Evolutionary conservation across 2,888 invertebrate genomes (phyloP).

Genomic region (Leistus spinibarbis): DNA sequence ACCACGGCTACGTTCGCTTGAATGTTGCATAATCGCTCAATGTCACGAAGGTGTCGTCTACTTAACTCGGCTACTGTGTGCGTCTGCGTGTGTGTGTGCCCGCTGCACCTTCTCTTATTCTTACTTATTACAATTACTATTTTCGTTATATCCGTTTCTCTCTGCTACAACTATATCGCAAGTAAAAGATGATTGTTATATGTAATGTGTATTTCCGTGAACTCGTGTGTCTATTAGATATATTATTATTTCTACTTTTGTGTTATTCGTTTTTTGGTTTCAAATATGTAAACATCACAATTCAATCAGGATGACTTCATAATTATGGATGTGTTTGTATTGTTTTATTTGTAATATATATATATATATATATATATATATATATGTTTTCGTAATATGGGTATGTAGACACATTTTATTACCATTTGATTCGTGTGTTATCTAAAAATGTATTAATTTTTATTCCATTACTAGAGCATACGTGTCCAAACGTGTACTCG

Average conservation of each 20-base stretch:
- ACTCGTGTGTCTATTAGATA: too few relatives aligned
- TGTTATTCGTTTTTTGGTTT: too few relatives aligned
- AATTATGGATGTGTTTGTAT: too few relatives aligned
- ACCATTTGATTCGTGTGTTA: too few relatives aligned
- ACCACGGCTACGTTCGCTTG: not conserved
- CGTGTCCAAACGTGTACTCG: too few relatives aligned
- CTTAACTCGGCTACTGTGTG: conserved; percentile 3
- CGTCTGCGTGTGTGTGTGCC: not conserved
- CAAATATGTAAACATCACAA: too few relatives aligned
- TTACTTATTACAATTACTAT: not conserved
- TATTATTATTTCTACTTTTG: too few relatives aligned
- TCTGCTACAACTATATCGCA: not conserved
- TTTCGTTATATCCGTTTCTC: not conserved
- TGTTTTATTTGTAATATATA: not conserved
- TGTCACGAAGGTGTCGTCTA: conserved; percentile 35
- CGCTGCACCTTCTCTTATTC: conserved; percentile 12
- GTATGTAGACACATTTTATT: not conserved
- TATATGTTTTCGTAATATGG: not conserved
- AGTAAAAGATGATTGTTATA: not conserved
- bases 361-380: too few relatives aligned
- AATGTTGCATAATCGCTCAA: conserved; percentile 38
- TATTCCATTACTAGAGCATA: too few relatives aligned
- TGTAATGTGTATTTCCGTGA: too few relatives aligned
- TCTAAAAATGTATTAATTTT: too few relatives aligned
- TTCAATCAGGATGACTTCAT: too few relatives aligned